Percentiles rank a stretch among this genome's conserved stretches.
These are phyloP conservation scores for Emydura subglobosa DNA, from an alignment of 2,113 vertebrate species.

Conservation along the genomic window DNA sequence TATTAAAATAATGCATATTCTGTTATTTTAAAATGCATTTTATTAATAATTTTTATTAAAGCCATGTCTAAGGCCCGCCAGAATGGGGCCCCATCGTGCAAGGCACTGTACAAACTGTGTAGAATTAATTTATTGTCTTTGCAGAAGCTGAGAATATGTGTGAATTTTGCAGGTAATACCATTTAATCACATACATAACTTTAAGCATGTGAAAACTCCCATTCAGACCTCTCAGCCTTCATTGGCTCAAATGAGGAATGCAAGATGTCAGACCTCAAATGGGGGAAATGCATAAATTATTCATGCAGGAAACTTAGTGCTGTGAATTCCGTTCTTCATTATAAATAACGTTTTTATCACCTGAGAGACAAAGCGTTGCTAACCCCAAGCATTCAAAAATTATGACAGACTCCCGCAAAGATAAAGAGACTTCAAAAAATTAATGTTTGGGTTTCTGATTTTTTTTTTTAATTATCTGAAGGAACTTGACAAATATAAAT, in stretches of 20 bases:
- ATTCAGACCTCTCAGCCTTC: not conserved
- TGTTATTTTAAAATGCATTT: slow-evolving; percentile 16
- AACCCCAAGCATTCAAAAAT: too few relatives aligned
- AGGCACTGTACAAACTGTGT: not conserved
- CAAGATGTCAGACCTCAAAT: not conserved
- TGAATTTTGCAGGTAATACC: fast-evolving
- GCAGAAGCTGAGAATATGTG: slow-evolving; percentile 18
- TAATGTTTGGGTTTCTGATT: not conserved
- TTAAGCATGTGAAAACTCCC: not conserved
- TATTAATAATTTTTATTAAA: not conserved
- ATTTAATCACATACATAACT: not conserved
- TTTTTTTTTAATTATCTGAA: not conserved
- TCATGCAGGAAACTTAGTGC: not conserved
- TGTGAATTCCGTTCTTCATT: not conserved
- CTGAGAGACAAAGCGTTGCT: too few relatives aligned
- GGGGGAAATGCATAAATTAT: not conserved
- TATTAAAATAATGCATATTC: not conserved
- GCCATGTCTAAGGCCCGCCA: not conserved
- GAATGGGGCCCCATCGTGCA: not conserved
- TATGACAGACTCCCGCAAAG: too few relatives aligned
- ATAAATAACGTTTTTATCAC: too few relatives aligned
- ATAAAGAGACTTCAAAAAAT: too few relatives aligned
- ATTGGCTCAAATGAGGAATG: not conserved
- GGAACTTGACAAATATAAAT: not conserved
- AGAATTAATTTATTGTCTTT: not conserved